Conservation (phyloP, 2,797 vertebrate species). For the Gallirallus australis region DNA sequence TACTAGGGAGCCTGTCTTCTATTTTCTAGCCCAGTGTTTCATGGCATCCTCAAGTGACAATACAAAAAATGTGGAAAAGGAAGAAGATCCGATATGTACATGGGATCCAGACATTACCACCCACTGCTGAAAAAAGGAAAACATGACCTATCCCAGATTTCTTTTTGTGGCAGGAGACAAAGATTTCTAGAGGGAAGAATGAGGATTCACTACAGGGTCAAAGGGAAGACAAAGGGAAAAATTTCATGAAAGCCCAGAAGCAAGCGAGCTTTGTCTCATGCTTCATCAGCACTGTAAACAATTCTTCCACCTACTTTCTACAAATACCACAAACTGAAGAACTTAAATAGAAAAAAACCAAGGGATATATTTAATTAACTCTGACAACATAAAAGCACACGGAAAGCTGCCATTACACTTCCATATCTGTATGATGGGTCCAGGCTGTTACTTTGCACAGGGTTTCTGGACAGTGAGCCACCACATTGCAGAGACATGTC, state of each 20-base stretch:
- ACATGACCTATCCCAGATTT: neutral
- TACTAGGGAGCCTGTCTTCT: neutral
- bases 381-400: neutral
- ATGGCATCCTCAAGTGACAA: neutral
- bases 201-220: neutral
- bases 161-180: neutral
- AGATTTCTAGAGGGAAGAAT: neutral
- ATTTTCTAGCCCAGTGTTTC: neutral
- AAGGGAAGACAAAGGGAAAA: neutral
- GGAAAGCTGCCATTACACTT: neutral
- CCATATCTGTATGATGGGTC: neutral
- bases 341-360: neutral
- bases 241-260: neutral
- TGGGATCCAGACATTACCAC: fast-evolving
- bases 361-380: neutral
- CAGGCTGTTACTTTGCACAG: neutral
- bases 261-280: neutral
- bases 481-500: neutral
- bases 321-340: neutral
- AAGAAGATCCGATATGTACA: neutral
- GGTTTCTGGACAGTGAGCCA: neutral
- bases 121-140: neutral
- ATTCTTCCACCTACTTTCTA: neutral
- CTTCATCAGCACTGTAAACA: neutral
- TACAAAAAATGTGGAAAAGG: neutral